Conservation (phyloP, 2,888 invertebrate genomes). For the Scaptodrosophila latifasciaeformis region DNA sequence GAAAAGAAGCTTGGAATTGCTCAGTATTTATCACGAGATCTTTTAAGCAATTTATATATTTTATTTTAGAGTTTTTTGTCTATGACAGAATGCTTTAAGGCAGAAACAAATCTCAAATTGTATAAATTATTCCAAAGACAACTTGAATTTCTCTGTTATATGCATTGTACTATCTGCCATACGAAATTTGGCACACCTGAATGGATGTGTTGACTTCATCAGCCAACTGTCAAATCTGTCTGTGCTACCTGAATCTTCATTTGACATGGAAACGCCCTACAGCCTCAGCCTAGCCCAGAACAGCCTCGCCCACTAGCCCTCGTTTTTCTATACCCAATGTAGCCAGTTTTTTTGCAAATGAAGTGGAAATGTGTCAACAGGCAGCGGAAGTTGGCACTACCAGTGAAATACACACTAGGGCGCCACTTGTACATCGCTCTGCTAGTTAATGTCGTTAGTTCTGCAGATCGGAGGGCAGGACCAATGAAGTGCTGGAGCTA, state of each 20-base stretch:
- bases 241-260: too few species aligned
- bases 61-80: too few species aligned
- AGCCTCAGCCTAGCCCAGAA: too few species aligned
- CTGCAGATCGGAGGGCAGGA: too few species aligned
- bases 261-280: too few species aligned
- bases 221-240: conserved; percentile 14
- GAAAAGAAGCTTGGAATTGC: too few species aligned
- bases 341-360: conserved; percentile 51
- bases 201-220: conserved; percentile 28
- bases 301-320: conserved; percentile 7
- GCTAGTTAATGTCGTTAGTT: conserved; percentile 59
- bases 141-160: conserved; percentile 1
- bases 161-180: conserved; percentile 1
- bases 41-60: too few species aligned
- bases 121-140: too few species aligned
- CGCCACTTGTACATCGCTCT: conserved; percentile 4
- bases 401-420: conserved; percentile 16
- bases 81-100: too few species aligned
- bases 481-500: too few species aligned
- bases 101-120: too few species aligned
- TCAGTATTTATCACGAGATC: too few species aligned
- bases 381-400: conserved; percentile 60
- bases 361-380: conserved; percentile 69
- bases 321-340: conserved; percentile 21
- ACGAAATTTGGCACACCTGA: conserved; percentile 39